Evolutionary conservation across 2,797 vertebrate species (phyloP), one percentile per base, ranked within the genome.

Genomic region (Atherinosoma microstoma): DNA sequence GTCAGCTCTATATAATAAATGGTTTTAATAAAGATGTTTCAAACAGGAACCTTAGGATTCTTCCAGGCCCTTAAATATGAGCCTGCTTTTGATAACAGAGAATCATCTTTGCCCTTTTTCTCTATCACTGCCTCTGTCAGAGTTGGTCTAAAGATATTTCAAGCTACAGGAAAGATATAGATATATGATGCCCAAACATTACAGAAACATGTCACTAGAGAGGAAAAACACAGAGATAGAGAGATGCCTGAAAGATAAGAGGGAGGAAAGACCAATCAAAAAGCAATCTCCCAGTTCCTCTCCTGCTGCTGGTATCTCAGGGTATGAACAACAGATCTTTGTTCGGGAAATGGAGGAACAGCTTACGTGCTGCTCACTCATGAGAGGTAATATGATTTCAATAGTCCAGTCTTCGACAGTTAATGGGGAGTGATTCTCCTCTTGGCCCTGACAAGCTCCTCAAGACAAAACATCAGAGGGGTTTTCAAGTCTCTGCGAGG

Each of bases 331-430:
- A 61, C 82, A 86, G 75, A 88, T 80, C 75, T 83, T 79, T 83
- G 79, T 81, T 27, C 36, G 0, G 70, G 64, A 80, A 83, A 86
- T 71, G 78, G 84, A 83, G 76, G 75, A 62, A 67, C 71, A 70
- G 62, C 38, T 1, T 6, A 73, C 66, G 49, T 24, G 76, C 45
- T 59, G 61, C 72, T 83, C 73, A 64, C 67, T 56, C 71, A 61
- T 78, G 63, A 61, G 68, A 66, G 73, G 70, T 82, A 86, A 91
- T 86, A 51, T 57, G 34, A 79, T 85, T 87, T 87, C 77, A 89
- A 56, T 82, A 75, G 81, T 83, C 70, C 71, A 22, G 69, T 66
- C 69, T 84, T 47, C 42, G 58, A 71, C 62, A 80, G 84, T 78
- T 87, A 89, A 87, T 84, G 78, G 85, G 64, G 35, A 76, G 70